Conservation (phyloP, 2,113 vertebrate genomes). For the Labrus mixtus region DNA sequence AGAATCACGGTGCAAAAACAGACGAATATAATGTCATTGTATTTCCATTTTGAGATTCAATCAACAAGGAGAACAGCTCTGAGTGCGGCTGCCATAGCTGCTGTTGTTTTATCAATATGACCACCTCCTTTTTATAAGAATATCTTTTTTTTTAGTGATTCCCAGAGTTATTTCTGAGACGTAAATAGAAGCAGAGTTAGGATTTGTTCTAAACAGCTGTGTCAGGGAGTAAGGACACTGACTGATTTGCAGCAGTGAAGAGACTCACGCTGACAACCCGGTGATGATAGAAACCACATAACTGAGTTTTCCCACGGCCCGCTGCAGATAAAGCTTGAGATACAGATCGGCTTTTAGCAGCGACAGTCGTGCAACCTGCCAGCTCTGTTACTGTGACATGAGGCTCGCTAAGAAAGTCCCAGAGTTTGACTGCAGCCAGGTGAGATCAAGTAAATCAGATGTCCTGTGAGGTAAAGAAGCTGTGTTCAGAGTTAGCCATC, state of each 20-base stretch:
- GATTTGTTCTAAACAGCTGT: conserved; percentile 3
- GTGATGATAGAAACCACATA: conserved; percentile 1
- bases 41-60: conserved; percentile 27
- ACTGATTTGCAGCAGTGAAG: not conserved
- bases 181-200: not conserved
- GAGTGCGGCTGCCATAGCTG: conserved; percentile 7
- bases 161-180: not conserved
- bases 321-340: conserved; percentile 22
- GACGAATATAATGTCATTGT: not conserved
- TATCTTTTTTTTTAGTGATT: not conserved
- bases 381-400: not conserved
- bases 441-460: conserved; percentile 46
- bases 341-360: conserved; percentile 34
- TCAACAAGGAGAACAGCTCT: conserved; percentile 1
- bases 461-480: conserved; percentile 19
- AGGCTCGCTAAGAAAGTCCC: not conserved
- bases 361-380: not conserved
- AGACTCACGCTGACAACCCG: conserved; percentile 9
- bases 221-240: not conserved
- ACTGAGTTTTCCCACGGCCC: conserved; percentile 1
- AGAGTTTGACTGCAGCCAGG: conserved; percentile 13
- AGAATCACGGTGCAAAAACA: not conserved
- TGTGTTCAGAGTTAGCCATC: conserved; percentile 7
- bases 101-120: conserved; percentile 25
- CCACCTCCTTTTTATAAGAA: not conserved